phyloP scores from a whole-genome alignment of 2,888 invertebrate genomes.

The Diarsia dahlii region DNA sequence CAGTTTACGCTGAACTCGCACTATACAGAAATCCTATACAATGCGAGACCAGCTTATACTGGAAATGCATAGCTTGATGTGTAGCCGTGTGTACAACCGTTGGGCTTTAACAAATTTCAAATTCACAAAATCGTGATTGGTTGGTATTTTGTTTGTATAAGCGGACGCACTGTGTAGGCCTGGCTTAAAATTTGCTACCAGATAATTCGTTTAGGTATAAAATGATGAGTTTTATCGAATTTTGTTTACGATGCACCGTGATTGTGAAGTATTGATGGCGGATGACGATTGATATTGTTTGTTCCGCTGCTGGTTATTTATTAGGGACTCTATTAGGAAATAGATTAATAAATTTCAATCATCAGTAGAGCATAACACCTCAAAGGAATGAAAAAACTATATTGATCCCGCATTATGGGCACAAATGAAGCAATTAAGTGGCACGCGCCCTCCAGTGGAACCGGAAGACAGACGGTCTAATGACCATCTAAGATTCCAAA shows the following conservation, averaged over 20 bases:
- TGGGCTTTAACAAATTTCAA: constrained; percentile 90
- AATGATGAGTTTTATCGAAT: constrained; percentile 86
- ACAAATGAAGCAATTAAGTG: constrained; percentile 89
- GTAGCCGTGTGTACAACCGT: too few species aligned
- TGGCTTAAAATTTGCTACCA: constrained; percentile 82
- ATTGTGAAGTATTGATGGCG: constrained; percentile 75
- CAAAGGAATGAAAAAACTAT: constrained; percentile 67
- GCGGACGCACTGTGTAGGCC: constrained; percentile 78
- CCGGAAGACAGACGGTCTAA: constrained; percentile 89
- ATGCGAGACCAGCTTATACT: too few species aligned
- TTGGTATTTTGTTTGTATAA: constrained; percentile 89
- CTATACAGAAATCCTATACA: too few species aligned
- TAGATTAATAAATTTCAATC: constrained; percentile 69
- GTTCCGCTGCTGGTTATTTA: constrained; percentile 69
- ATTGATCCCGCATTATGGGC: constrained; percentile 80
- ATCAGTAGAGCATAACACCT: constrained; percentile 78
- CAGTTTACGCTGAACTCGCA: too few species aligned
- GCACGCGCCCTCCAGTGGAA: constrained; percentile 83
- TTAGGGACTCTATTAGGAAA: constrained; percentile 58
- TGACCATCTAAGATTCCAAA: constrained; percentile 87
- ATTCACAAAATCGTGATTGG: constrained; percentile 91
- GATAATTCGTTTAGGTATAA: constrained; percentile 87
- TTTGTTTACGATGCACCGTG: constrained; percentile 77
- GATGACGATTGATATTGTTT: constrained; percentile 74
- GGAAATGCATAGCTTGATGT: too few species aligned